Evolutionary conservation across 2,113 vertebrate species (phyloP).

Genomic region (Brachyhypopomus occidentalis): DNA sequence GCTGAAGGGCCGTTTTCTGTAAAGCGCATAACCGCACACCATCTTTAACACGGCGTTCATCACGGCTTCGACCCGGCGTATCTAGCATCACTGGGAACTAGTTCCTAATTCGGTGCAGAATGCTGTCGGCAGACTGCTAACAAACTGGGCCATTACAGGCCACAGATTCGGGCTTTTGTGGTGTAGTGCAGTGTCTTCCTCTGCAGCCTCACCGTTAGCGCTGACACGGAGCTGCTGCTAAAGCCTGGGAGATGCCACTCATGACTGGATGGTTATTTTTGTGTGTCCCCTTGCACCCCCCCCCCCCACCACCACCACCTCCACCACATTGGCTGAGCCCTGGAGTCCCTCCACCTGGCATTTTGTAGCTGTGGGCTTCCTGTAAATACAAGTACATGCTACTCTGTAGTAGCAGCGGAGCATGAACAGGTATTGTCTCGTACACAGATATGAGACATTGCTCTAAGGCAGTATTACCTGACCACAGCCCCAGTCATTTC

Average conservation of each 20-base stretch:
- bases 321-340: not conserved
- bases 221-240: not conserved
- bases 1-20: not conserved
- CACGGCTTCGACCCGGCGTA: not conserved
- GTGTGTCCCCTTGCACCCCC: not conserved
- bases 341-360: slow-evolving; percentile 12
- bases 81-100: not conserved
- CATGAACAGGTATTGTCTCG: not conserved
- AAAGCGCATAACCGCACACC: not conserved
- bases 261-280: slow-evolving; percentile 19
- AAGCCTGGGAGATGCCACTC: not conserved
- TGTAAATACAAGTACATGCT: not conserved
- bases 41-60: not conserved
- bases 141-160: not conserved
- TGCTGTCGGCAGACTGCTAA: not conserved
- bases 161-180: not conserved
- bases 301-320: too few relatives aligned
- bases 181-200: not conserved
- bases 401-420: not conserved
- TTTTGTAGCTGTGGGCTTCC: not conserved
- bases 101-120: not conserved
- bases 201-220: not conserved
- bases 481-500: not conserved
- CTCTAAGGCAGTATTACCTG: not conserved
- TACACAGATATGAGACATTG: not conserved